phyloP scores from a whole-genome alignment of 2,888 invertebrate genomes.

The Luffia ferchaultella region DNA sequence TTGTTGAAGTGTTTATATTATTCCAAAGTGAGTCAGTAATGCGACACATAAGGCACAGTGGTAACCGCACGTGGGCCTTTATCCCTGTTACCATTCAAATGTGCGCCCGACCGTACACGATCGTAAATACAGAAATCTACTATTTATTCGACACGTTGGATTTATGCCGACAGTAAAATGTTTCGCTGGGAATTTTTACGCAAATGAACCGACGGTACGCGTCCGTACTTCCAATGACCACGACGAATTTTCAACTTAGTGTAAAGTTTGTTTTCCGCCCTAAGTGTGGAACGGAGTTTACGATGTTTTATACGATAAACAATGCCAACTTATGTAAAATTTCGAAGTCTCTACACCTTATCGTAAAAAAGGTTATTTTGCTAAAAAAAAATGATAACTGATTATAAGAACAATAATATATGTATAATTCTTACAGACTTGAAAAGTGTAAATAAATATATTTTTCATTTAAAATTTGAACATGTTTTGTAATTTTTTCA shows the following conservation, averaged over 20 bases:
- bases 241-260: not conserved
- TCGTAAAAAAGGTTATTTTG: too few species aligned
- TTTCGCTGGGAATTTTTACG: not conserved
- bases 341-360: too few species aligned
- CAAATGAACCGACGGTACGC: not conserved
- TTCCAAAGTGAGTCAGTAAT: not conserved
- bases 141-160: not conserved
- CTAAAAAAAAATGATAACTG: too few species aligned
- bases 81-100: constrained; percentile 33
- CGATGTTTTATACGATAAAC: too few species aligned
- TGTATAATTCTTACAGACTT: too few species aligned
- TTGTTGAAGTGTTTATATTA: too few species aligned
- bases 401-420: too few species aligned
- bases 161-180: not conserved
- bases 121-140: constrained; percentile 27
- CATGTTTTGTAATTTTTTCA: too few species aligned
- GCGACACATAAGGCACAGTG: not conserved
- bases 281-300: too few species aligned
- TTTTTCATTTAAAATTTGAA: too few species aligned
- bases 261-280: not conserved
- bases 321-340: too few species aligned
- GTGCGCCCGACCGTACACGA: constrained; percentile 26
- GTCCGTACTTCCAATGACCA: not conserved
- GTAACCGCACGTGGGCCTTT: not conserved
- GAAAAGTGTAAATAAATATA: too few species aligned